Percentiles rank a stretch among this genome's conserved stretches.
These are phyloP conservation scores for Drosophila aldrichi DNA, from an alignment of 2,888 invertebrate genomes.

Conservation along the genomic window DNA sequence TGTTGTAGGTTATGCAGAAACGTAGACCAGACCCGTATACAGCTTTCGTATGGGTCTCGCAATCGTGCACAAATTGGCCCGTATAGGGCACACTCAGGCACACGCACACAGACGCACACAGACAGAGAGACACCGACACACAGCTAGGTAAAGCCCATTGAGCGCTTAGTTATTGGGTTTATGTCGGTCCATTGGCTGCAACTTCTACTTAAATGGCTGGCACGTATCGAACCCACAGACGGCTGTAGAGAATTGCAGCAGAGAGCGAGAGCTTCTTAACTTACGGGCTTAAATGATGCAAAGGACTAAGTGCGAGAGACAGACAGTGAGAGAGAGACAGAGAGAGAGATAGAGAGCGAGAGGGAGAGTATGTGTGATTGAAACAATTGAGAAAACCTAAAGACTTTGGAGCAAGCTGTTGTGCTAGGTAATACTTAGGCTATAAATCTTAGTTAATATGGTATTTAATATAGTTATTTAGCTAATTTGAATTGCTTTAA, in stretches of 20 bases:
- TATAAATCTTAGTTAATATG: too few species aligned
- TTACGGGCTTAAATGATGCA: background rate
- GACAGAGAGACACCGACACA: background rate
- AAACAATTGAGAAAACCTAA: too few species aligned
- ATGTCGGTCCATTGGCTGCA: constrained; percentile 35
- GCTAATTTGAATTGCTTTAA: too few species aligned
- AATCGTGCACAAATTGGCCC: constrained; percentile 42
- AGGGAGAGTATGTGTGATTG: too few species aligned
- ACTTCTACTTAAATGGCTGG: constrained; percentile 17
- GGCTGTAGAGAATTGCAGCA: background rate
- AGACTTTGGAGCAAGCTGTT: too few species aligned
- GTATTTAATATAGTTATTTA: too few species aligned
- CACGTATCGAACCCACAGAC: constrained; percentile 8
- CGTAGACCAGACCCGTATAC: constrained; percentile 16
- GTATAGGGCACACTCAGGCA: constrained; percentile 7
- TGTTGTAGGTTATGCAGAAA: constrained; percentile 15
- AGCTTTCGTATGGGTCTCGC: constrained; percentile 11
- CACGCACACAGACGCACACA: too few species aligned
- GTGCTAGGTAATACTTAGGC: too few species aligned
- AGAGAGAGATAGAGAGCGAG: too few species aligned
- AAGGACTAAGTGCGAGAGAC: background rate
- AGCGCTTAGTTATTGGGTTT: constrained; percentile 34
- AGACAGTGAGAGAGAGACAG: too few species aligned
- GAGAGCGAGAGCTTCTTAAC: background rate
- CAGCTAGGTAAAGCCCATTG: constrained; percentile 14